Evolutionary conservation across 37 sponge, comb jelly and placozoan species (phyloP), one percentile per base, ranked within the genome.

Genomic region (Bolinopsis microptera): DNA sequence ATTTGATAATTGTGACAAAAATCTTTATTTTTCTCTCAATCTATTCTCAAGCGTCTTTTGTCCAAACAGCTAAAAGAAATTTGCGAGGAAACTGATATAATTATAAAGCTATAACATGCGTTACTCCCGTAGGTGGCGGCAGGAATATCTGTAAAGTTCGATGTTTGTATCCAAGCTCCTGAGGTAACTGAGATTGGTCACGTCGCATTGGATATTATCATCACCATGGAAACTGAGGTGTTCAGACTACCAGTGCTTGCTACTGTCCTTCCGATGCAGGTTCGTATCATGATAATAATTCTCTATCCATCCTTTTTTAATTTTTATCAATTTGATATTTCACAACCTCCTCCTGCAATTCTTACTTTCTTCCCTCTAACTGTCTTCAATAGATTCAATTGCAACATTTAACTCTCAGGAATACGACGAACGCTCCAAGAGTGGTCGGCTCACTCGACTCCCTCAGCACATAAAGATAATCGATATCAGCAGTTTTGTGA

Each of bases 121-220:
- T n/a, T n/a, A n/a, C n/a, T n/a, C n/a, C 61, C 13, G 22, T 94
- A 97, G 98, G 94, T 98, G 33, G 98, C 97, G 38, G 97, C 97
- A 38, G 98, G 98, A 0, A 94, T 98, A 97, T 93, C 92, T 24
- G 70, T 93, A 0, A 37, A 86, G n/a, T 93, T 97, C 48, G 94
- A 92, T 0, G 93, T 98, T 61, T 96, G 97, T 92, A 69, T 97
- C 24, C 95, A 93, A 88, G 98, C 98, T 5, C 90, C 96, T 76
- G 96, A 96, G 27, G 96, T 98, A n/a, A 95, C 95, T 38, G 93
- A 93, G n/a, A 76, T 93, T 23, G 96, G 95, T 1, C 28, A 38
- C 0, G 93, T 97, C 32, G 21, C 76, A 30, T 94, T 95, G 68
- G 93, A 93, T 23, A 94, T 98, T 38, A 95, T 95, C 93, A 94